Evolutionary conservation across 2,797 vertebrate genomes (phyloP).

Genomic region (Coccyzus lansbergi): DNA sequence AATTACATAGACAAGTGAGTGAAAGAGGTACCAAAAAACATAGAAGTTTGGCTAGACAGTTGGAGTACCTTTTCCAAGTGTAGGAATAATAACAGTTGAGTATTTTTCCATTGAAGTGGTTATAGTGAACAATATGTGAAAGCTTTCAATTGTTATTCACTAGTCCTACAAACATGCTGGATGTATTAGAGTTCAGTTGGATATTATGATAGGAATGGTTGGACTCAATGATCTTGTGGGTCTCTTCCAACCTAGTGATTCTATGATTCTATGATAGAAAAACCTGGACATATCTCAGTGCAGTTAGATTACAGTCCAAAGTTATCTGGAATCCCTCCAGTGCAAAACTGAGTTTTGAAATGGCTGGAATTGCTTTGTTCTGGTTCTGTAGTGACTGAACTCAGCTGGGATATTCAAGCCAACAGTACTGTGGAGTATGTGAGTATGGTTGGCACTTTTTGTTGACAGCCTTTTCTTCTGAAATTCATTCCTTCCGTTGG

Average conservation of each 20-base stretch:
- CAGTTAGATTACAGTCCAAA: neutral
- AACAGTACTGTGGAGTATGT: neutral
- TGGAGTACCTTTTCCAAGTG: slow-evolving; percentile 15
- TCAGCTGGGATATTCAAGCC: neutral
- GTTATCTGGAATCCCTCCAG: neutral
- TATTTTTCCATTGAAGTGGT: neutral
- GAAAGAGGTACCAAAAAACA: neutral
- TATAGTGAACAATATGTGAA: neutral
- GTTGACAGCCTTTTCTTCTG: neutral
- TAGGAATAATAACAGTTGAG: neutral
- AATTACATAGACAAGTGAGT: neutral
- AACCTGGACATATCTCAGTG: neutral
- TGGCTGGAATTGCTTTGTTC: slow-evolving; percentile 18
- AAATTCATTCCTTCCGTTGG: neutral
- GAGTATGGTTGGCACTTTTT: neutral
- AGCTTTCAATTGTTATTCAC: slow-evolving; percentile 31
- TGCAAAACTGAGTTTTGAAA: slow-evolving; percentile 9
- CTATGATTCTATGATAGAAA: too few relatives aligned
- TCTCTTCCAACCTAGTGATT: too few relatives aligned
- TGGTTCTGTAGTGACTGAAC: neutral
- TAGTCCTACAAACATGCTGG: neutral
- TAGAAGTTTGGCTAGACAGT: neutral
- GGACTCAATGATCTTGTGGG: too few relatives aligned
- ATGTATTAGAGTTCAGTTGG: neutral
- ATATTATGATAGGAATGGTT: neutral